phyloP scores from a whole-genome alignment of 2,888 invertebrate genomes.

The Philonicus albiceps region DNA sequence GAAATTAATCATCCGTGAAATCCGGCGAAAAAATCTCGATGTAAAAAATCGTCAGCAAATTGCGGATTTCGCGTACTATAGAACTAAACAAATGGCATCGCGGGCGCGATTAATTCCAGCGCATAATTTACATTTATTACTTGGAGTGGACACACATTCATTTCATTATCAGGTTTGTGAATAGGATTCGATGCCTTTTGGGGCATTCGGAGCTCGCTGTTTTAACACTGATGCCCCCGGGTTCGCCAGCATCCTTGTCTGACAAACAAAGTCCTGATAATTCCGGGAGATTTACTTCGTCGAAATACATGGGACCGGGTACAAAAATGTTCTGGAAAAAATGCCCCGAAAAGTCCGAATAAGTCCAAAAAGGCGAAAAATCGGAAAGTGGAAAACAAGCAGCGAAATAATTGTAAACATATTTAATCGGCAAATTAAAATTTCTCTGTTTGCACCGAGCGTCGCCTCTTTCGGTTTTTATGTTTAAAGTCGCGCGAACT shows the following conservation, averaged over 20 bases:
- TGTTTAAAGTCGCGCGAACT: conserved; percentile 12
- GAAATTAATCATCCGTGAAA: conserved; percentile 27
- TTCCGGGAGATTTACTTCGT: conserved; percentile 46
- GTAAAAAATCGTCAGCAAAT: conserved; percentile 16
- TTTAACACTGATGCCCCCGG: not conserved
- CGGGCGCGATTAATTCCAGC: conserved; percentile 14
- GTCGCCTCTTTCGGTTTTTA: conserved; percentile 6
- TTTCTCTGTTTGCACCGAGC: conserved; percentile 27
- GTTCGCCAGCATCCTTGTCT: conserved; percentile 11
- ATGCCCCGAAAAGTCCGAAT: not conserved
- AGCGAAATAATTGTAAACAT: conserved; percentile 42
- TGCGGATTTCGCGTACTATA: not conserved
- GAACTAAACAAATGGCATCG: conserved; percentile 31
- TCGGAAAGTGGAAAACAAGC: conserved; percentile 14
- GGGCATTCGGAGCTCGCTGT: not conserved
- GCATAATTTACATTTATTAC: conserved; percentile 36
- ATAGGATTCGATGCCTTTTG: conserved; percentile 8
- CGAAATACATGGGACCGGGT: conserved; percentile 17
- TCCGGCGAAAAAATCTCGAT: not conserved
- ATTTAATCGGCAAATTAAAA: conserved; percentile 41
- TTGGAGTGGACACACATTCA: conserved; percentile 22
- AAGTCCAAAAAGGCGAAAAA: not conserved
- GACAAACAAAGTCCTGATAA: conserved; percentile 48
- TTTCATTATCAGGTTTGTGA: conserved; percentile 39
- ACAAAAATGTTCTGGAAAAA: not conserved